phyloP scores from a whole-genome alignment of 1,140 invertebrate species.

The Eciton burchellii region DNA sequence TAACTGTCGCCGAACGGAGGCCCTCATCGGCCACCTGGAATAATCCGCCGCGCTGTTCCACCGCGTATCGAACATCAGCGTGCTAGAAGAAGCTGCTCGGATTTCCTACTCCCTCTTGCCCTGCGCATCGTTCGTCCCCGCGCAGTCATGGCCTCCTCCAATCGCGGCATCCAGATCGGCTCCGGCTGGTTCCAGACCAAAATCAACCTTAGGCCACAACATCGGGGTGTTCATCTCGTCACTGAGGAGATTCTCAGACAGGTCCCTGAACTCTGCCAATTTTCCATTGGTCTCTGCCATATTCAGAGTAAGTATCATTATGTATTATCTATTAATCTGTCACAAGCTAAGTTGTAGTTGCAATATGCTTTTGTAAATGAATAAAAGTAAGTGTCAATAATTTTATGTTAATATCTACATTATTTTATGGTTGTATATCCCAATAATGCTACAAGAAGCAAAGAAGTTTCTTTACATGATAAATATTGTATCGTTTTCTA shows the following conservation, averaged over 20 bases:
- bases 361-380: background rate
- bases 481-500: constrained; percentile 82
- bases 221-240: constrained; percentile 97
- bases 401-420: too few species aligned
- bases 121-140: constrained; percentile 77
- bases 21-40: background rate
- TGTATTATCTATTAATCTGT: constrained; percentile 16
- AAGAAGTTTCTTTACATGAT: background rate
- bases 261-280: constrained; percentile 96
- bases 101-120: background rate
- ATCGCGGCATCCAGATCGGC: constrained; percentile 95
- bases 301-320: constrained; percentile 94
- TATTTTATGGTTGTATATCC: background rate
- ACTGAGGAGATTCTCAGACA: constrained; percentile 97
- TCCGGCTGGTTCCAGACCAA: constrained; percentile 98
- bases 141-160: constrained; percentile 91
- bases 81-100: background rate
- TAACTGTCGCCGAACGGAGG: constrained; percentile 12
- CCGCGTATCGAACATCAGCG: background rate
- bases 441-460: background rate
- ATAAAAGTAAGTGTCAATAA: too few species aligned
- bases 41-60: background rate
- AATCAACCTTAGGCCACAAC: constrained; percentile 96
- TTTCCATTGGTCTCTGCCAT: constrained; percentile 97
- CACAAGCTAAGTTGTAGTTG: background rate